These are phyloP conservation scores for Vanessa tameamea DNA, from an alignment of 1,140 invertebrate species.

Conservation along the genomic window DNA sequence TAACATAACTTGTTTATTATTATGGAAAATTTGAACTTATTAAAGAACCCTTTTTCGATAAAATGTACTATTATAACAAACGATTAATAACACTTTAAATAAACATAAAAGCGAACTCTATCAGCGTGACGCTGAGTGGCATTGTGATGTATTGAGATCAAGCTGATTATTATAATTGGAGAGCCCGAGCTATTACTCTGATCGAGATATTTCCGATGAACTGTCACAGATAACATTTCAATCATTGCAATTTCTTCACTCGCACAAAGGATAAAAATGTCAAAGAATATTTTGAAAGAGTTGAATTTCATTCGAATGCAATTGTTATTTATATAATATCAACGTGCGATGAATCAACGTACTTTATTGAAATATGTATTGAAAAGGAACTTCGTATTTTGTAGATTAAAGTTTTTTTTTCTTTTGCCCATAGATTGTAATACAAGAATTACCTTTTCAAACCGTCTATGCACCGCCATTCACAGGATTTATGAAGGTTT, in stretches of 20 bases:
- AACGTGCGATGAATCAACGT: no score
- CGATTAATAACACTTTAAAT: background rate
- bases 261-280: background rate
- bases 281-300: background rate
- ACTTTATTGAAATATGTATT: no score
- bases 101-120: background rate
- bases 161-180: slow-evolving; percentile 21
- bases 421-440: no score
- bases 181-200: background rate
- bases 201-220: background rate
- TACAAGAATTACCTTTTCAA: no score
- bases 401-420: no score
- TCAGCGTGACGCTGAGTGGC: background rate
- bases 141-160: slow-evolving; percentile 17
- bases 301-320: no score
- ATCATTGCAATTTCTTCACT: background rate
- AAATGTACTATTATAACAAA: background rate
- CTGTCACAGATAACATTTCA: background rate
- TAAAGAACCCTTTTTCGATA: background rate
- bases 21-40: background rate
- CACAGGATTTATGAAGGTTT: no score
- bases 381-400: no score
- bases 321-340: no score
- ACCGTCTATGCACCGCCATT: no score
- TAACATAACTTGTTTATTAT: no score